Evolutionary conservation across 2,797 vertebrate genomes (phyloP).

Genomic region (Prionace glauca): DNA sequence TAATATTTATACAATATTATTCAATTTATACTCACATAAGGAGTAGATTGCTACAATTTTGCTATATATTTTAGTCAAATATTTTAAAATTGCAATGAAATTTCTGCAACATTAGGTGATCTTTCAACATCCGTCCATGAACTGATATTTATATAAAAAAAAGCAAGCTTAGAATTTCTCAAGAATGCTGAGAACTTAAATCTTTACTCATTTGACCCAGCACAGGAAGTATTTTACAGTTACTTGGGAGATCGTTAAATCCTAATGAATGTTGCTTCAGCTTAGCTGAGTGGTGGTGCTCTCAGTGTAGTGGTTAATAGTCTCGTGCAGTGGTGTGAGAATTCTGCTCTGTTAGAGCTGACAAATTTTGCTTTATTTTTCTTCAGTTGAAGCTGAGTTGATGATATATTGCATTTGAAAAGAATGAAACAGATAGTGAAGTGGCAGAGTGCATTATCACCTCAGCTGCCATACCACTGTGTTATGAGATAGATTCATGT

Average conservation of each 20-base stretch:
- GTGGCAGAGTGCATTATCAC: neutral
- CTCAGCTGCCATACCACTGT: neutral
- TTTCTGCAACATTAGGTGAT: neutral
- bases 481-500: neutral
- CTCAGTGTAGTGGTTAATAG: neutral
- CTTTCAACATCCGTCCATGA: neutral
- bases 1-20: neutral
- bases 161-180: neutral
- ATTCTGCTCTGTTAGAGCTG: neutral
- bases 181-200: neutral
- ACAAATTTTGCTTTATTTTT: neutral
- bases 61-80: neutral
- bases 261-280: neutral
- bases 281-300: neutral
- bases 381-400: neutral
- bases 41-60: neutral
- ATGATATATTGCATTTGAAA: neutral
- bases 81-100: neutral
- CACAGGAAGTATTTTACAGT: neutral
- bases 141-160: neutral
- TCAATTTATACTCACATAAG: neutral
- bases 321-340: neutral
- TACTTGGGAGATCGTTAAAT: neutral
- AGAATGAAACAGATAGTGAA: neutral
- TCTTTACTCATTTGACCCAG: neutral